These are phyloP conservation scores for Psilopsiagon aymara DNA, from an alignment of 2,113 vertebrate species.

Conservation along the genomic window DNA sequence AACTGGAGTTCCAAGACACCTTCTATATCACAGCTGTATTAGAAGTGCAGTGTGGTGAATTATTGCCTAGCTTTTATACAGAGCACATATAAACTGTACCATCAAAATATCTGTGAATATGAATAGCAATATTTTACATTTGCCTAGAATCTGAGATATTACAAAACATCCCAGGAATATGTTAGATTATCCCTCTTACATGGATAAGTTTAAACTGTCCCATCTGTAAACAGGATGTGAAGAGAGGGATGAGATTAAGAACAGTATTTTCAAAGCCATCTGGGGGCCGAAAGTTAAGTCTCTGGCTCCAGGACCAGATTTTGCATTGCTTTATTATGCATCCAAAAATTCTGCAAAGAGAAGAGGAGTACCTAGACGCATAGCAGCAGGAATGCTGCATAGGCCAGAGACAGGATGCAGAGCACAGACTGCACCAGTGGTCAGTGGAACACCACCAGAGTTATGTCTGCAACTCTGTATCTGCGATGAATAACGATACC, in stretches of 20 bases:
- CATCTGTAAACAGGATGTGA: slow-evolving; percentile 12
- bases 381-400: not conserved
- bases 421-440: accelerated
- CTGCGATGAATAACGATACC: not conserved
- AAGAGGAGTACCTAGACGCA: not conserved
- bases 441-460: not conserved
- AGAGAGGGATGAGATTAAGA: not conserved
- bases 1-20: not conserved
- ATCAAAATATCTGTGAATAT: not conserved
- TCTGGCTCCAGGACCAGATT: not conserved
- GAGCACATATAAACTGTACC: not conserved
- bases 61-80: not conserved
- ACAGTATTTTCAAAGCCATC: not conserved
- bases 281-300: not conserved
- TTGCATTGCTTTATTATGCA: not conserved
- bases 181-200: not conserved
- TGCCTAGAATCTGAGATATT: not conserved
- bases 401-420: not conserved
- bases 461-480: not conserved
- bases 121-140: not conserved
- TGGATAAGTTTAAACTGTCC: not conserved
- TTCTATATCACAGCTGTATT: not conserved
- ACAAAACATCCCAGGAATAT: not conserved
- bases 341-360: not conserved
- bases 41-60: not conserved